Conservation (phyloP, 2,113 vertebrate species). For the Orcinus orca region DNA sequence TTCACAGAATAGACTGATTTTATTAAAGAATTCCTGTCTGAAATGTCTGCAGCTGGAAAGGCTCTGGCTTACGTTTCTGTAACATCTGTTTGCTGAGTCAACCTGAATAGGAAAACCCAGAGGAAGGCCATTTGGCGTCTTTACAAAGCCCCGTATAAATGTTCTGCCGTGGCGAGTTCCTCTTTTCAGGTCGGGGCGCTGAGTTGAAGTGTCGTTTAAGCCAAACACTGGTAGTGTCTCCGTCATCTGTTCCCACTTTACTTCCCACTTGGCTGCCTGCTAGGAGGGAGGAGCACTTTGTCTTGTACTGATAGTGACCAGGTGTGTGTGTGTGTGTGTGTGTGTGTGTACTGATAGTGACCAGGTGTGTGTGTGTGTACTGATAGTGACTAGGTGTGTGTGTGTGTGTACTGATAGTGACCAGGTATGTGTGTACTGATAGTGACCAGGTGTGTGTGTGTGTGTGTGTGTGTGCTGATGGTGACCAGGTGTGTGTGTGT, state of each 20-base stretch:
- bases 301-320: not conserved
- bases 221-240: slow-evolving; percentile 32
- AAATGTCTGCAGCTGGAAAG: slow-evolving; percentile 63
- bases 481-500: not conserved
- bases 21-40: slow-evolving; percentile 68
- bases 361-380: no score
- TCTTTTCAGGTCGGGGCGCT: slow-evolving; percentile 34
- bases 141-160: slow-evolving; percentile 67
- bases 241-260: slow-evolving; percentile 2
- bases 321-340: not conserved
- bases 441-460: not conserved
- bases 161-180: slow-evolving; percentile 9
- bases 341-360: not conserved
- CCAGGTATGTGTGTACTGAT: not conserved
- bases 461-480: not conserved
- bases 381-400: not conserved
- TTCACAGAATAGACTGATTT: slow-evolving; percentile 61
- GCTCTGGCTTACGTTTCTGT: slow-evolving; percentile 58
- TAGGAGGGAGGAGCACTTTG: not conserved
- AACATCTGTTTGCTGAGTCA: slow-evolving; percentile 83
- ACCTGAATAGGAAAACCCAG: slow-evolving; percentile 77
- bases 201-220: slow-evolving; percentile 16
- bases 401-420: no score
- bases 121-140: slow-evolving; percentile 71
- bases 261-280: not conserved